Conservation (phyloP, 2,797 vertebrate genomes). For the Pseudotriccus pelzelni region DNA sequence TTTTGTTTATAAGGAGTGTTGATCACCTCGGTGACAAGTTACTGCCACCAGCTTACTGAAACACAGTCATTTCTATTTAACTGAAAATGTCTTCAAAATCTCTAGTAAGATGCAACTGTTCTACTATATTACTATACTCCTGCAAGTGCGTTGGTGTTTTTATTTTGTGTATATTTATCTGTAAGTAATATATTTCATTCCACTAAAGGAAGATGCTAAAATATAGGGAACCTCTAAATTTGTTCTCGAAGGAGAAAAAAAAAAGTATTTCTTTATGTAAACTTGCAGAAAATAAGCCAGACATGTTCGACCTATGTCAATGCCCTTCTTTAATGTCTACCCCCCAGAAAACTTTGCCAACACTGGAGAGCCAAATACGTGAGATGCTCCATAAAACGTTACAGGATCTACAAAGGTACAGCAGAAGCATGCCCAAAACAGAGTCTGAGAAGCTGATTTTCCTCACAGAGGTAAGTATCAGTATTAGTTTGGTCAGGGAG, state of each 20-base stretch:
- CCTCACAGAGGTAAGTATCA: slow-evolving; percentile 67
- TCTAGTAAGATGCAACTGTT: not conserved
- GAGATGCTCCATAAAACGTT: not conserved
- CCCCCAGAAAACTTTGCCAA: slow-evolving; percentile 72
- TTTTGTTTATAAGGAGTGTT: not conserved
- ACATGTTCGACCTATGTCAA: not conserved
- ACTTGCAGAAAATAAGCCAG: not conserved
- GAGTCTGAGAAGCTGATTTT: slow-evolving; percentile 43
- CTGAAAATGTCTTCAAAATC: not conserved
- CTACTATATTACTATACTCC: not conserved
- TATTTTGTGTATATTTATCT: not conserved
- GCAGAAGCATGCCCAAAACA: not conserved
- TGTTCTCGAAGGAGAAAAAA: not conserved
- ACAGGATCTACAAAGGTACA: slow-evolving; percentile 44
- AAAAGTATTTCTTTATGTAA: not conserved
- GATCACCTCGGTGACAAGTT: not conserved
- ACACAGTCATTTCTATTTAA: not conserved
- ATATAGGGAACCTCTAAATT: not conserved
- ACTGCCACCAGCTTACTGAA: not conserved
- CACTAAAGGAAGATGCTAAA: not conserved
- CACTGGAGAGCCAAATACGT: slow-evolving; percentile 63
- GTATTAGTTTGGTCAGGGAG: not conserved
- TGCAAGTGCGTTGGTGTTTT: not conserved
- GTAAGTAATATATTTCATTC: not conserved
- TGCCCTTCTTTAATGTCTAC: not conserved